Conservation (phyloP, 2,888 invertebrate genomes). For the Eilema caniola region DNA sequence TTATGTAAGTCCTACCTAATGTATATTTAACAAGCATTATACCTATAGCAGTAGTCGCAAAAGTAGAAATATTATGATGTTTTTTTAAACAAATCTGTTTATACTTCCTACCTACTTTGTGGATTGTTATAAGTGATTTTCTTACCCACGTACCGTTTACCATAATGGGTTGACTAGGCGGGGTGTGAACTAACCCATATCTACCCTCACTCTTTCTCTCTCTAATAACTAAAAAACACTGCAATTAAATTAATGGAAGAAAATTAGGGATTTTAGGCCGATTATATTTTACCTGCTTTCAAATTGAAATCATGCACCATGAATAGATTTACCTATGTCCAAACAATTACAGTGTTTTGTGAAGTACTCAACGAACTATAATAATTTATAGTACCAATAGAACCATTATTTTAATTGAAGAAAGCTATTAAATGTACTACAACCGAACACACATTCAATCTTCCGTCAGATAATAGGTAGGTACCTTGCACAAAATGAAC, state of each 20-base stretch:
- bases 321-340: not conserved
- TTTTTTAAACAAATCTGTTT: too few species aligned
- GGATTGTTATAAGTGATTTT: not conserved
- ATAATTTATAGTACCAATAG: not conserved
- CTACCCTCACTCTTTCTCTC: too few species aligned
- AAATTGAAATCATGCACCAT: not conserved
- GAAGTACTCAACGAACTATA: not conserved
- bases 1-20: not conserved
- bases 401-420: conserved; percentile 15
- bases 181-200: too few species aligned
- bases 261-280: too few species aligned
- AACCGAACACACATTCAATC: conserved; percentile 21
- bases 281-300: not conserved
- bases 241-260: too few species aligned
- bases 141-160: too few species aligned
- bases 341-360: not conserved
- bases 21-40: not conserved
- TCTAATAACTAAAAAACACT: too few species aligned
- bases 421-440: conserved; percentile 21
- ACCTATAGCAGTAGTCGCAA: not conserved
- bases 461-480: conserved; percentile 26
- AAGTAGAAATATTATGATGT: not conserved
- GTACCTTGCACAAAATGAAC: conserved; percentile 30
- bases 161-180: not conserved
- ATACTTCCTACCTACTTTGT: not conserved